phyloP scores from a whole-genome alignment of 1,140 invertebrate species.

The Ostrea denselamellosa region DNA sequence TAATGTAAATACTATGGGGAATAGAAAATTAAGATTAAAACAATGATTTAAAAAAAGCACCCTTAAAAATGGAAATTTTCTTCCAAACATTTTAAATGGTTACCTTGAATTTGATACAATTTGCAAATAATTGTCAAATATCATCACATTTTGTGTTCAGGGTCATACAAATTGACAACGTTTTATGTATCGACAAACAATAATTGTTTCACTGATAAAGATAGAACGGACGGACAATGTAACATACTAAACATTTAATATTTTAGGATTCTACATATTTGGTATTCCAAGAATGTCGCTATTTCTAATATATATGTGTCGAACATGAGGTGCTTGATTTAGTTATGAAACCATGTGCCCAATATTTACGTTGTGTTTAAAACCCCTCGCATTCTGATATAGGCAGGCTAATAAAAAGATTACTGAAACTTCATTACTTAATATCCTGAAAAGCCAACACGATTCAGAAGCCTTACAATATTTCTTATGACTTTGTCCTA shows the following conservation, averaged over 20 bases:
- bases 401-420: neutral
- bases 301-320: neutral
- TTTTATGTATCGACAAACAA: neutral
- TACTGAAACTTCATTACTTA: constrained; percentile 24
- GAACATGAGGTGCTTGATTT: neutral
- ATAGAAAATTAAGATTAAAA: no score
- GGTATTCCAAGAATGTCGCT: neutral
- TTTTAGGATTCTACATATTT: neutral
- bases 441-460: constrained; percentile 4
- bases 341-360: neutral
- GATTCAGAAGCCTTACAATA: neutral
- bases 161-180: no score
- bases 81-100: no score
- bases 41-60: no score
- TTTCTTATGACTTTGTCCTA: neutral
- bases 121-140: no score
- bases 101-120: no score
- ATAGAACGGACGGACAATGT: neutral
- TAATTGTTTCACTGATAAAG: neutral
- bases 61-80: no score
- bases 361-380: neutral
- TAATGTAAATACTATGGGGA: no score
- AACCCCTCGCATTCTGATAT: neutral
- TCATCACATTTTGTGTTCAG: no score
- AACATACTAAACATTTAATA: neutral